A percentile compares a stretch with the other conserved stretches of the same genome.
Conservation (phyloP, 2,113 vertebrate species). For the Protobothrops mucrosquamatus region DNA sequence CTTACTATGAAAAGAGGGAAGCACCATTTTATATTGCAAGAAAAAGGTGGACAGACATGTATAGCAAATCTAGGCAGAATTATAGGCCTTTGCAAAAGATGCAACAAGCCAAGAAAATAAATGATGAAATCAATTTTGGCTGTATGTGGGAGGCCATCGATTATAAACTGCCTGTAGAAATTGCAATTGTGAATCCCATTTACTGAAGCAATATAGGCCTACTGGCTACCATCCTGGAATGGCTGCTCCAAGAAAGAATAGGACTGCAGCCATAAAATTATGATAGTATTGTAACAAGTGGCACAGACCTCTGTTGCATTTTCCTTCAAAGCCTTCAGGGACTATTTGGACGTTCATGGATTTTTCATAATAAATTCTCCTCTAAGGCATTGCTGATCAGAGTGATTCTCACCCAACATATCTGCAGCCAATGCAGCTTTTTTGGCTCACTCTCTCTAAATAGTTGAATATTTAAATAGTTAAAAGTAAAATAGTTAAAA, state of each 20-base stretch:
- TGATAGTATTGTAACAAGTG: not conserved
- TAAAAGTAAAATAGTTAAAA: too few relatives aligned
- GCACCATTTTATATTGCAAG: not conserved
- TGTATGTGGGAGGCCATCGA: not conserved
- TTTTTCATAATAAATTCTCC: conserved; percentile 28
- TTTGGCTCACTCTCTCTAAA: conserved; percentile 12
- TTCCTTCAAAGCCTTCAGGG: not conserved
- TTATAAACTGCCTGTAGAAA: not conserved
- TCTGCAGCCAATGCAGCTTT: not conserved
- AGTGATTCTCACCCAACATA: conserved; percentile 9
- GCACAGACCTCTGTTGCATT: not conserved
- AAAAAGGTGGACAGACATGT: not conserved
- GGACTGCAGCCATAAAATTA: not conserved
- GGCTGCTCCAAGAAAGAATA: not conserved
- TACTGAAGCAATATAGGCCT: not conserved
- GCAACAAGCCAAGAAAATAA: not conserved
- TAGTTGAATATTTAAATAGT: too few relatives aligned
- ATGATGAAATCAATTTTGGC: not conserved
- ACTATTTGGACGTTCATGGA: not conserved
- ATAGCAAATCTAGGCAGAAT: not conserved
- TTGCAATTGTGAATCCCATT: not conserved
- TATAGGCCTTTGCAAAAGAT: not conserved
- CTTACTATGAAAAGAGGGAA: not conserved
- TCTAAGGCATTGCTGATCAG: not conserved
- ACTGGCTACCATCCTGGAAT: conserved; percentile 10